A percentile compares a stretch with the other conserved stretches of the same genome.
Evolutionary conservation across 2,888 invertebrate species (phyloP).

Genomic region (Strigamia maritima): DNA sequence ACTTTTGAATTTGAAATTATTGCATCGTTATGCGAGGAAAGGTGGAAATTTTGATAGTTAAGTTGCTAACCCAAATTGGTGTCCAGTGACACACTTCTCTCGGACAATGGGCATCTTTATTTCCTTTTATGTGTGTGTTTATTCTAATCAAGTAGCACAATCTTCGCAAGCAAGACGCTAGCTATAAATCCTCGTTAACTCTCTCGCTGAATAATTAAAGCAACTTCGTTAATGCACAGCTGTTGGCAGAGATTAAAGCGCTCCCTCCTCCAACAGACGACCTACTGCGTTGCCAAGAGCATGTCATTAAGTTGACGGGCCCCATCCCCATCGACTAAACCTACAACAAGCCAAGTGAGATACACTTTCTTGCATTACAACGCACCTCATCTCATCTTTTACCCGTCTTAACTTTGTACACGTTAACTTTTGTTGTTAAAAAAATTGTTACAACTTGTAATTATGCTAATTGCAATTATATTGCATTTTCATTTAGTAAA

Average conservation of each 20-base stretch:
- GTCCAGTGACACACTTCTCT: conserved; percentile 11
- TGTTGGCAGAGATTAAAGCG: conserved; percentile 23
- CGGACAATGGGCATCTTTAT: conserved; percentile 19
- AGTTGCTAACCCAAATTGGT: conserved; percentile 1
- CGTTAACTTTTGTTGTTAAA: background rate
- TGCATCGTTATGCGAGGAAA: background rate
- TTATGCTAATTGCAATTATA: background rate
- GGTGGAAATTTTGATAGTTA: conserved; percentile 5
- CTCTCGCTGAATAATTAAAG: conserved; percentile 23
- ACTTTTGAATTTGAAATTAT: background rate
- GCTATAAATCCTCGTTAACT: conserved; percentile 23
- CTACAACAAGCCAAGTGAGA: background rate
- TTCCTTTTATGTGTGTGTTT: conserved; percentile 23
- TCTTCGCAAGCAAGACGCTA: background rate
- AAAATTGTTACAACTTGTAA: background rate
- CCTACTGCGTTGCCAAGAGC: conserved; percentile 16
- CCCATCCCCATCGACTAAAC: background rate
- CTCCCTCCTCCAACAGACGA: background rate
- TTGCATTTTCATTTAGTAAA: too few species aligned
- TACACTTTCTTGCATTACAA: conserved; percentile 7
- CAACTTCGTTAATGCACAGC: conserved; percentile 23
- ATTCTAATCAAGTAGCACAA: conserved; percentile 18
- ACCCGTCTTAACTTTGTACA: background rate
- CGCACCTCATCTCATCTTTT: background rate
- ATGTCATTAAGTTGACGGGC: conserved; percentile 19